Evolutionary conservation across 1,140 invertebrate species (phyloP).

Genomic region (Paralvinella palmiformis): DNA sequence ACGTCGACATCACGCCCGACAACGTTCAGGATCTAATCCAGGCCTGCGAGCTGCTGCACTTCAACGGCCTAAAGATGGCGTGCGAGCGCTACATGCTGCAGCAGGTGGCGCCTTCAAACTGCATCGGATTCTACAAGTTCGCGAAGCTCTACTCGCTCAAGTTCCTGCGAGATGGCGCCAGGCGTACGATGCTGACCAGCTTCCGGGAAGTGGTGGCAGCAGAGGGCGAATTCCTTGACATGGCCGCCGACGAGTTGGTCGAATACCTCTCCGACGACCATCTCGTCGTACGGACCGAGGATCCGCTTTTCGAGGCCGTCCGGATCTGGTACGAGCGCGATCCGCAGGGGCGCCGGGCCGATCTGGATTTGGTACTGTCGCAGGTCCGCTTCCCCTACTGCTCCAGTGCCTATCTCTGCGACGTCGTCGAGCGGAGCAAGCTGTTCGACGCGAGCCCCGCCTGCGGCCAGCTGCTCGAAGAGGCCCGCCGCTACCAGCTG

Average conservation of each 20-base stretch:
- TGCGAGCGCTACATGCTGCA: background rate
- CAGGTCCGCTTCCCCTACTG: conserved; percentile 7
- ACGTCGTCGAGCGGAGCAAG: background rate
- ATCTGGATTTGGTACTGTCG: background rate
- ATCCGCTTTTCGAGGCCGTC: background rate
- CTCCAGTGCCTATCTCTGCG: background rate
- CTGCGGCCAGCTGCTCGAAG: background rate
- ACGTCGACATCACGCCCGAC: conserved; percentile 3
- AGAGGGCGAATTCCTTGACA: background rate
- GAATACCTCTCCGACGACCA: background rate
- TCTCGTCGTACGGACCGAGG: background rate
- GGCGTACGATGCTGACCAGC: background rate
- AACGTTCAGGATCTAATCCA: conserved; percentile 2
- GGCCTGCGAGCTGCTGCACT: background rate
- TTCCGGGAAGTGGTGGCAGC: conserved; percentile 3
- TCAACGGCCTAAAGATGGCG: background rate
- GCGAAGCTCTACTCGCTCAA: conserved; percentile 3
- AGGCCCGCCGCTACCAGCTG: background rate
- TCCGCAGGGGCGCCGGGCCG: background rate
- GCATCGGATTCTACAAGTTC: conserved; percentile 8
- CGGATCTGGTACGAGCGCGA: background rate
- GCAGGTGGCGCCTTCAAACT: background rate
- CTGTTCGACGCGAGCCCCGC: background rate
- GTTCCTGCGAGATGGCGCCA: background rate
- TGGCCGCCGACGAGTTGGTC: background rate